These are phyloP conservation scores for Nomada ferruginata DNA, from an alignment of 2,888 invertebrate genomes.

Conservation along the genomic window DNA sequence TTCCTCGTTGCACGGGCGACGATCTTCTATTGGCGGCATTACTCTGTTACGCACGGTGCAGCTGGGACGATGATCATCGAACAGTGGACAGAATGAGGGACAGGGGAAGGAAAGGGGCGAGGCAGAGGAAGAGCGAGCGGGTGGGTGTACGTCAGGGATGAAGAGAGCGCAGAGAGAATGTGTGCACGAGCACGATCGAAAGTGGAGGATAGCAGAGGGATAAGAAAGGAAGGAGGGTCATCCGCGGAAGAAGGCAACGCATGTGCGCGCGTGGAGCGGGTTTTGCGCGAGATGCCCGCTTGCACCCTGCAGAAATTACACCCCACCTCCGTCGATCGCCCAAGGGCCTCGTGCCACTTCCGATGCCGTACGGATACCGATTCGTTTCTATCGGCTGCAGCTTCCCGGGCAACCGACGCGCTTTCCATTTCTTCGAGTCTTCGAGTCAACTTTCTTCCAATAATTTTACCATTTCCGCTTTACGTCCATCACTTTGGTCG, in stretches of 20 bases:
- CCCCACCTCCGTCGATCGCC: constrained; percentile 22
- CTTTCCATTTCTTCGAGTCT: neutral
- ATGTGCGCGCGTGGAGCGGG: constrained; percentile 56
- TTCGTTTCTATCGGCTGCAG: neutral
- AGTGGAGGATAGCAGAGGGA: constrained; percentile 13
- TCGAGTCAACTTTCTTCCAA: neutral
- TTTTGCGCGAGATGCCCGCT: constrained; percentile 62
- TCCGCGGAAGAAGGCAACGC: constrained; percentile 15
- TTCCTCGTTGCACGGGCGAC: constrained; percentile 57
- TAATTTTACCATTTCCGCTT: neutral
- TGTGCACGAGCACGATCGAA: neutral
- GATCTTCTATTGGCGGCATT: constrained; percentile 52
- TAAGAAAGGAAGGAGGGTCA: constrained; percentile 39
- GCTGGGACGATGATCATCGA: constrained; percentile 49
- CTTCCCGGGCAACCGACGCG: neutral
- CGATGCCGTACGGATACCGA: constrained; percentile 24
- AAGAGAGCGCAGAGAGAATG: neutral
- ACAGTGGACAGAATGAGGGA: constrained; percentile 27
- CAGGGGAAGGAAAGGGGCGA: constrained; percentile 1
- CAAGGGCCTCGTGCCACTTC: constrained; percentile 16
- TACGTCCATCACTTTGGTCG: neutral
- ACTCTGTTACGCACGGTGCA: constrained; percentile 58
- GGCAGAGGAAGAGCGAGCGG: neutral
- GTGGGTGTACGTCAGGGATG: neutral
- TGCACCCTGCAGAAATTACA: constrained; percentile 58